These are phyloP conservation scores for Vultur gryphus DNA, from an alignment of 2,797 vertebrate genomes.

Conservation along the genomic window DNA sequence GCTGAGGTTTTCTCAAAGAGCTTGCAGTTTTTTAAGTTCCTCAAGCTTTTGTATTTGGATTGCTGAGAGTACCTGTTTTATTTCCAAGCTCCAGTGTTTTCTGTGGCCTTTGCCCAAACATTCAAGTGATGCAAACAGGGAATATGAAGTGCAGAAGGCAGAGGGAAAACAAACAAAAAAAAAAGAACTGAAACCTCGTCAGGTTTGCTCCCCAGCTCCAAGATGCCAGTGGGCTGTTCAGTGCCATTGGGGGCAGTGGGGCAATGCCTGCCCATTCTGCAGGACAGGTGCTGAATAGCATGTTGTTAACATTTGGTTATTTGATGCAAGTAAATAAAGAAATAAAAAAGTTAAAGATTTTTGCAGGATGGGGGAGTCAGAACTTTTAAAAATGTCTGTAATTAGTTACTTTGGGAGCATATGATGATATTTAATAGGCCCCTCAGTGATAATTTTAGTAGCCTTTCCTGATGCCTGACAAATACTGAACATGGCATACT, in stretches of 20 bases:
- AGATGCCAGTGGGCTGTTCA: neutral
- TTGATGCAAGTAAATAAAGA: constrained; percentile 54
- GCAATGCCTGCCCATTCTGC: neutral
- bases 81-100: neutral
- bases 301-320: constrained; percentile 56
- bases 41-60: neutral
- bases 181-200: neutral
- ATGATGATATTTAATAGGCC: constrained; percentile 69
- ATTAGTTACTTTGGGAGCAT: constrained; percentile 72
- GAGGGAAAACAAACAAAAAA: neutral
- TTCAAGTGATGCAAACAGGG: neutral
- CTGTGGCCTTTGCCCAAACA: neutral
- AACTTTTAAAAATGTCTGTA: constrained; percentile 68
- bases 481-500: constrained; percentile 64
- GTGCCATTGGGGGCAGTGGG: neutral
- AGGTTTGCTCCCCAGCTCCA: neutral
- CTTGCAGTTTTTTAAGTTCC: neutral
- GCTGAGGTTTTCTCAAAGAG: neutral
- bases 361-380: constrained; percentile 35
- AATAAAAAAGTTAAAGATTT: constrained; percentile 3
- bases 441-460: constrained; percentile 70
- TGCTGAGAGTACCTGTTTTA: neutral
- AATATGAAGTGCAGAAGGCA: neutral
- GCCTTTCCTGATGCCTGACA: constrained; percentile 70
- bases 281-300: neutral